Evolutionary conservation across 2,113 vertebrate species (phyloP).

Genomic region (Charina bottae): DNA sequence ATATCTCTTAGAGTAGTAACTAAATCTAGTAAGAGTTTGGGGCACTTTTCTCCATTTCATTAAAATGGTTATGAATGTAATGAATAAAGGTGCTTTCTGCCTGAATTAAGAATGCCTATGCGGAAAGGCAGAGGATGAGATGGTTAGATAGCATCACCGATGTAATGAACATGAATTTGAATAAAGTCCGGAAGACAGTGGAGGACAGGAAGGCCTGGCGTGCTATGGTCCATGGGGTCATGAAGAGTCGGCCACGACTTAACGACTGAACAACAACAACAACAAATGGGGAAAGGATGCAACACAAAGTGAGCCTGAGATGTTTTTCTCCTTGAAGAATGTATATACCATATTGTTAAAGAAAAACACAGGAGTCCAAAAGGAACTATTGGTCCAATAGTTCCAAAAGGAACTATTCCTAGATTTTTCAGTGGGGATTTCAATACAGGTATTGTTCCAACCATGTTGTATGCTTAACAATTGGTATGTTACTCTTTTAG

Average conservation of each 20-base stretch:
- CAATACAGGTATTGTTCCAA: background rate
- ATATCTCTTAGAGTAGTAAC: background rate
- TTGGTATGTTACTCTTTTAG: background rate
- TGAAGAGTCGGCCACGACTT: too few relatives aligned
- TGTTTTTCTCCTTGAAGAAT: background rate
- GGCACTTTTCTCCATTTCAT: background rate
- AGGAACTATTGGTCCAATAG: background rate
- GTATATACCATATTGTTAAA: background rate
- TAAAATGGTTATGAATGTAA: background rate
- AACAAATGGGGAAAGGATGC: background rate
- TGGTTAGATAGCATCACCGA: too few relatives aligned
- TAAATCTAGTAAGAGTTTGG: background rate
- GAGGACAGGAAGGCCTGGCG: too few relatives aligned
- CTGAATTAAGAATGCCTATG: background rate
- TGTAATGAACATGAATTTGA: too few relatives aligned
- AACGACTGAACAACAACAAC: too few relatives aligned
- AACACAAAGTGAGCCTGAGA: background rate
- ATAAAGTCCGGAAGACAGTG: too few relatives aligned
- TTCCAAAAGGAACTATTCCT: background rate
- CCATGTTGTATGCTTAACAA: background rate
- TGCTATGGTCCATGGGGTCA: too few relatives aligned
- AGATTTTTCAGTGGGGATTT: background rate
- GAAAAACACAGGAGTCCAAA: background rate
- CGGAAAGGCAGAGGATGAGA: too few relatives aligned
- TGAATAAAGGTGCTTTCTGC: background rate